Base-by-base conservation (phyloP, 2,797 vertebrate species). In the Oreortyx pictus region DNA sequence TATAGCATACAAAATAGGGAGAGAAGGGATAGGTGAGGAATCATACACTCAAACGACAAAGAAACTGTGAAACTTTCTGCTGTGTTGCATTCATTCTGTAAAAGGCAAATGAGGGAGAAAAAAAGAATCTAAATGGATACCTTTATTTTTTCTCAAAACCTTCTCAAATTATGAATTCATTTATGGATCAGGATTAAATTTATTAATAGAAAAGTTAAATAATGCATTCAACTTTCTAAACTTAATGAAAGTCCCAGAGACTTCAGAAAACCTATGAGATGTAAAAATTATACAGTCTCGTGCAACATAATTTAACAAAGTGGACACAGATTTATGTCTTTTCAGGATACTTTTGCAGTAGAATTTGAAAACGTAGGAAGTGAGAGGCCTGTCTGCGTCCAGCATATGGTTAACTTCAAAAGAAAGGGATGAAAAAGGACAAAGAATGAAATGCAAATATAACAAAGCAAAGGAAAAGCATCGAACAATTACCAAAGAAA, bases 91-190 rank as follows among this genome's bases (percentile, higher is more conserved):
- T 56, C 4, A 3, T 14, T 7, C 37, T 44, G 9, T 27, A 74
- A 33, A 14, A 7, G 3, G 7, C 18, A 60, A 87, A 43, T 11
- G 6, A 0, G 2, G 25, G 5, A 2, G 1, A 3, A 7, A 16
- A 50, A 62, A 19, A 47, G 7, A 7, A 31, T 19, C 3, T 41
- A 41, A 37, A 17, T 25, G 4, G 0, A 7, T 31, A 70, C 33
- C 33, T 18, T 37, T n/a, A 12, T 23, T 15, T 41, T 33, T 18
- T 7, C 31, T 44, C 7, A 44, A 41, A 56, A 18, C 18, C 8
- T 18, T 66, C 44, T 39, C 66, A 31, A 39, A 39, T 10, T 15
- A 39, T 31, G 23, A 52, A 14, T 39, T 27, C 27, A 52, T 16
- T 39, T 31, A 52, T 8, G 11, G 22, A n/a, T 16, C 13, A 56